A percentile compares a stretch with the other conserved stretches of the same genome.
phyloP scores from a whole-genome alignment of 2,113 vertebrate species.

The Bufo gargarizans region DNA sequence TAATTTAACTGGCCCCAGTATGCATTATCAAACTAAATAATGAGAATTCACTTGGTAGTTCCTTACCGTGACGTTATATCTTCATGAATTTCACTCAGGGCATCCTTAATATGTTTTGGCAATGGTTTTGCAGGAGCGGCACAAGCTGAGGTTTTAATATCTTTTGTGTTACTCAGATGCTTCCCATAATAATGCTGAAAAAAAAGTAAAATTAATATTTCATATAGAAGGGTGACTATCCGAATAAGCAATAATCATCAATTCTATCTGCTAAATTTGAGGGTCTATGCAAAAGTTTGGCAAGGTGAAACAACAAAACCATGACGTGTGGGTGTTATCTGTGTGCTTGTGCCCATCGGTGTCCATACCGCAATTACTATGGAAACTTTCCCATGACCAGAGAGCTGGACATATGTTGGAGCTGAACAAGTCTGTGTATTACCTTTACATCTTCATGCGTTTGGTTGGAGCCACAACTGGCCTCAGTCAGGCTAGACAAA shows the following conservation, averaged over 20 bases:
- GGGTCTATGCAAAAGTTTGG: neutral
- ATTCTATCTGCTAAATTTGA: too few relatives aligned
- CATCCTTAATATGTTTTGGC: slow-evolving; percentile 67
- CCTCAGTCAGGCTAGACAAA: neutral
- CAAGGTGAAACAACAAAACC: too few relatives aligned
- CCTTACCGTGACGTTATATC: slow-evolving; percentile 78
- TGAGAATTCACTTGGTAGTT: neutral
- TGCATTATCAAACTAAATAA: neutral
- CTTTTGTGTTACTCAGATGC: slow-evolving; percentile 70
- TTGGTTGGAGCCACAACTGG: neutral
- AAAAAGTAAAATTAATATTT: neutral
- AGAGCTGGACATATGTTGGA: too few relatives aligned
- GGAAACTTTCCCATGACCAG: too few relatives aligned
- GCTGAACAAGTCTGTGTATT: neutral
- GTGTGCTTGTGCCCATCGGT: neutral
- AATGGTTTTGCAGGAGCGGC: slow-evolving; percentile 65
- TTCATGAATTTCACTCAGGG: slow-evolving; percentile 76
- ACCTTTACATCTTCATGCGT: slow-evolving; percentile 47
- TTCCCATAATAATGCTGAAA: slow-evolving; percentile 83
- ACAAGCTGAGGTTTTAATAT: slow-evolving; percentile 81
- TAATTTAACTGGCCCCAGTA: too few relatives aligned
- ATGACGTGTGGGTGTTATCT: too few relatives aligned
- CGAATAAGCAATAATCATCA: too few relatives aligned
- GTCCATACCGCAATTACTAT: too few relatives aligned
- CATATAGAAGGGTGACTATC: neutral